Percentiles rank a stretch among this genome's conserved stretches.
phyloP scores from a whole-genome alignment of 2,888 invertebrate species.

The Pilophorus perplexus region DNA sequence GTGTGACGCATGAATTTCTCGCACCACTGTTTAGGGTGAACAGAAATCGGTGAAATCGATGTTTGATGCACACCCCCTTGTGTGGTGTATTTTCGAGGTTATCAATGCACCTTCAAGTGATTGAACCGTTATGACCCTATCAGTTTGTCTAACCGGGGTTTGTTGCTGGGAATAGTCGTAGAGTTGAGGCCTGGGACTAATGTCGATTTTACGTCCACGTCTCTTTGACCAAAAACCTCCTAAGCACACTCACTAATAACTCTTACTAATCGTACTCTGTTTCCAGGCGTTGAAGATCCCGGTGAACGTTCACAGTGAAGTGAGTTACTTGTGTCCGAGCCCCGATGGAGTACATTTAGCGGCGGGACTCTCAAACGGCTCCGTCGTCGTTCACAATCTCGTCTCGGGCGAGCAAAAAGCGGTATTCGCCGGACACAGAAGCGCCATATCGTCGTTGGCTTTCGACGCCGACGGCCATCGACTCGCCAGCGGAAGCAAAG shows the following conservation, averaged over 20 bases:
- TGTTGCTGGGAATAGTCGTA: too few species aligned
- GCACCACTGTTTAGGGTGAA: too few species aligned
- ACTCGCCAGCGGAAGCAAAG: slow-evolving; percentile 85
- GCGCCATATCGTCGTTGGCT: slow-evolving; percentile 74
- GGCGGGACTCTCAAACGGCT: slow-evolving; percentile 89
- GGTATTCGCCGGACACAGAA: slow-evolving; percentile 79
- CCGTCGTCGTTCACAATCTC: slow-evolving; percentile 78
- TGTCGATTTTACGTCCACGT: not conserved
- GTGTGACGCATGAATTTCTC: too few species aligned
- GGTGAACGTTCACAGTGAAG: slow-evolving; percentile 63
- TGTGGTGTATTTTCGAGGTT: too few species aligned
- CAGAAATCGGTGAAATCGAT: too few species aligned
- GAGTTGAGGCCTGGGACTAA: too few species aligned
- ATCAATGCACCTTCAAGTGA: too few species aligned
- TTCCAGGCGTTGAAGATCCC: slow-evolving; percentile 28
- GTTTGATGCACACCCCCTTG: too few species aligned
- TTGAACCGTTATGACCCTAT: too few species aligned
- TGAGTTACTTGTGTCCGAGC: slow-evolving; percentile 71
- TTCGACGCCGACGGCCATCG: slow-evolving; percentile 82
- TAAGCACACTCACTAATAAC: not conserved
- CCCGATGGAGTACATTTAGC: slow-evolving; percentile 78
- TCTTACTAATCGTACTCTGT: not conserved
- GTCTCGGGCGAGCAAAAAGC: slow-evolving; percentile 68
- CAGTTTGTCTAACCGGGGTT: too few species aligned
- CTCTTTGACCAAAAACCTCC: not conserved